phyloP scores from a whole-genome alignment of 2,888 invertebrate species.

The Rhyacophila evoluta region DNA sequence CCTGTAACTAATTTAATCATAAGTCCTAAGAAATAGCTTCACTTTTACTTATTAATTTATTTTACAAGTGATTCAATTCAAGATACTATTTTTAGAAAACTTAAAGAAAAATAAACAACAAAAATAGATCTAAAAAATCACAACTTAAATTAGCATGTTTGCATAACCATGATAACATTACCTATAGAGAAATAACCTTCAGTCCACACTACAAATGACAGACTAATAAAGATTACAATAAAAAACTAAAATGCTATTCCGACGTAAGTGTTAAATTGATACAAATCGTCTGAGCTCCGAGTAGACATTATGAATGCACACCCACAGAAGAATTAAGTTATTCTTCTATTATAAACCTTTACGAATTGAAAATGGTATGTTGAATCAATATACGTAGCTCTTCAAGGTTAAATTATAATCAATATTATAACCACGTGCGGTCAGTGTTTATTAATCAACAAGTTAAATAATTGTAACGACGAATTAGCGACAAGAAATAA shows the following conservation, averaged over 20 bases:
- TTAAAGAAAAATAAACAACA: neutral
- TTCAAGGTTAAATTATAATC: constrained; percentile 44
- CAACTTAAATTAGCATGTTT: neutral
- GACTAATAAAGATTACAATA: neutral
- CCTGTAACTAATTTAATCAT: too few species aligned
- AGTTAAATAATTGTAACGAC: neutral
- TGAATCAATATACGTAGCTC: constrained; percentile 33
- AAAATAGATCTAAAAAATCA: neutral
- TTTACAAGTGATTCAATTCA: too few species aligned
- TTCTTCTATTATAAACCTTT: neutral
- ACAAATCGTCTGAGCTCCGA: neutral
- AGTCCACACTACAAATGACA: neutral
- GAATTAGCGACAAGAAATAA: neutral
- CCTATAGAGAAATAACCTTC: constrained; percentile 15
- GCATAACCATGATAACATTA: neutral
- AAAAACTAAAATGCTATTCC: neutral
- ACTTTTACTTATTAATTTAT: too few species aligned
- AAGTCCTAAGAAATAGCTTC: too few species aligned
- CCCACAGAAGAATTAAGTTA: neutral
- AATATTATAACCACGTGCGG: constrained; percentile 31
- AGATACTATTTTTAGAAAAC: too few species aligned
- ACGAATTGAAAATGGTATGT: constrained; percentile 32
- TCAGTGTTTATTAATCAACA: constrained; percentile 11
- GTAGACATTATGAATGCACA: neutral
- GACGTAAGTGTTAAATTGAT: neutral